Conservation (phyloP, 1,140 invertebrate genomes). For the Drosophila watanabei region DNA sequence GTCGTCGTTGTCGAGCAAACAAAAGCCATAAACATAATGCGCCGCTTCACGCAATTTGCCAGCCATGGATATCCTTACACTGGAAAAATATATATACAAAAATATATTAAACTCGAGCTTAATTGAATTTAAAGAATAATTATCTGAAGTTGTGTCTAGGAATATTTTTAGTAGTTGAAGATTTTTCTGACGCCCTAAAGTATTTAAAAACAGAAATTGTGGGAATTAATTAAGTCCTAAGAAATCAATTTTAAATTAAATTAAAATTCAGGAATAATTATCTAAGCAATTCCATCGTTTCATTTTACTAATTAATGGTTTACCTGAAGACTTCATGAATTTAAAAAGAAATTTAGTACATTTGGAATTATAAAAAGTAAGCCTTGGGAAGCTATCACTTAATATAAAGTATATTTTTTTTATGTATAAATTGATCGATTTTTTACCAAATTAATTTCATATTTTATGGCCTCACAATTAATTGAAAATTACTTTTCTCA, state of each 20-base stretch:
- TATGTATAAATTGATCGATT: not conserved
- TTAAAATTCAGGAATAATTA: not conserved
- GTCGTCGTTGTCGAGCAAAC: slow-evolving; percentile 43
- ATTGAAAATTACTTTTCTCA: not conserved
- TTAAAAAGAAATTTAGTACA: not conserved
- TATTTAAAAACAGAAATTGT: not conserved
- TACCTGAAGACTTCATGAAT: not conserved
- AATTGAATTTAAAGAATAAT: not conserved
- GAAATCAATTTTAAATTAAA: not conserved
- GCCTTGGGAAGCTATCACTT: no score
- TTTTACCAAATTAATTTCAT: not conserved
- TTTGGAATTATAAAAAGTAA: not conserved
- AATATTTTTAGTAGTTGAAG: not conserved
- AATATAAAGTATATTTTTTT: not conserved
- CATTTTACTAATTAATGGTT: not conserved
- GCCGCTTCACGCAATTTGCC: slow-evolving; percentile 71
- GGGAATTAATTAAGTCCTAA: not conserved
- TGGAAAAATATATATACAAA: not conserved
- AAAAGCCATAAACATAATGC: slow-evolving; percentile 73
- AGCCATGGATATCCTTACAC: slow-evolving; percentile 31
- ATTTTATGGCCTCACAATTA: not conserved
- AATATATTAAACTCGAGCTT: not conserved
- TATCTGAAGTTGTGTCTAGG: not conserved
- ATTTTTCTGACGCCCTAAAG: not conserved
- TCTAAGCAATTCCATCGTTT: not conserved